Evolutionary conservation across 2,888 invertebrate genomes (phyloP), one percentile per base, ranked within the genome.

Genomic region (Spatulosminthurus flaviceps): DNA sequence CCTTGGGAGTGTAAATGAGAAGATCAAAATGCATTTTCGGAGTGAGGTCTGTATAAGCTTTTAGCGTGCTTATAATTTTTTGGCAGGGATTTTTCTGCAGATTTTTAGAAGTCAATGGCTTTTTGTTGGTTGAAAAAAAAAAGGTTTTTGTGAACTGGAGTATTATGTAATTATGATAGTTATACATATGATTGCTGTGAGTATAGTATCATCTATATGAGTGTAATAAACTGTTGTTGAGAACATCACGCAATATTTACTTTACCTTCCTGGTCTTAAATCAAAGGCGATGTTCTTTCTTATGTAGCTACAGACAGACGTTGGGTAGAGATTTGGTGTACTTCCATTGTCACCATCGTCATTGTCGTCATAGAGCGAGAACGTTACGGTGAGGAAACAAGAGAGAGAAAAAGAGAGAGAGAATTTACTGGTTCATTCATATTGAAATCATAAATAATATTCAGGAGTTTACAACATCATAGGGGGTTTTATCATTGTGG

Each of bases 381-480:
- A 51, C 51, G 51, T 51, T 51, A 51, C 51, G 51, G 9, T 51
- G 51, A 51, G 51, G 51, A 51, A 51, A n/a, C 19, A 51, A 51
- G 51, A n/a, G n/a, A n/a, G n/a, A n/a, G n/a, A n/a, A n/a, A n/a
- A n/a, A n/a, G n/a, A n/a, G n/a, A n/a, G n/a, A n/a, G n/a, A n/a
- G n/a, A 51, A 51, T 51, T 51, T 51, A 51, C 51, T 51, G 51
- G 51, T 51, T 51, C 51, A 51, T 51, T 51, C 51, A 51, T 51
- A 51, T 51, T 51, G 51, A 51, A 51, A 51, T 51, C 51, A 51
- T 51, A 51, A 51, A 51, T 51, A 51, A 51, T 51, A 51, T 51
- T 51, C 51, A 51, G n/a, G 51, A 51, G 51, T 51, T 13, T 51
- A 1, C 19, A 51, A 51, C 51, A 51, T 9, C 51, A 51, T 41